Conservation (phyloP, 2,888 invertebrate genomes). For the Cosmia pyralina region DNA sequence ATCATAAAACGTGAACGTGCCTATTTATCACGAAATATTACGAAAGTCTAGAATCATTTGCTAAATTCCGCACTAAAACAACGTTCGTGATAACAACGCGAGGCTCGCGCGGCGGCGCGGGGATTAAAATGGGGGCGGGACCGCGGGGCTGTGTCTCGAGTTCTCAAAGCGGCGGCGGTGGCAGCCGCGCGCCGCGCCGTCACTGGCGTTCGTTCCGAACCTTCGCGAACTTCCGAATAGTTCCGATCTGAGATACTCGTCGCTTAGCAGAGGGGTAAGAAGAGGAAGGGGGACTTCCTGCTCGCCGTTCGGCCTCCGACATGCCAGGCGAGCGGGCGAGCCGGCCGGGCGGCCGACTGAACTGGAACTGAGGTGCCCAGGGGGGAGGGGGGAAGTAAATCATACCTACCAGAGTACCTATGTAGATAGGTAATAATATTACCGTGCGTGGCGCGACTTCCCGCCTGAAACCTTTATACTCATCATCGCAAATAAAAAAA, state of each 20-base stretch:
- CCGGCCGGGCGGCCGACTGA: no score
- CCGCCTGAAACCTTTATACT: background rate
- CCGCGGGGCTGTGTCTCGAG: background rate
- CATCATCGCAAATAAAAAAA: background rate
- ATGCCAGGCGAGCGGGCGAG: background rate
- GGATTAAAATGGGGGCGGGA: background rate
- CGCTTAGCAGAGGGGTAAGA: slow-evolving; percentile 1
- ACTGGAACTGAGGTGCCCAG: background rate
- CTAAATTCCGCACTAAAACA: background rate
- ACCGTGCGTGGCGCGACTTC: no score
- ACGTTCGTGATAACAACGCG: background rate
- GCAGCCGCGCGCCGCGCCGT: background rate
- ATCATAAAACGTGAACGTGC: background rate
- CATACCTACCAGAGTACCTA: background rate
- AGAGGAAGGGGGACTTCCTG: background rate
- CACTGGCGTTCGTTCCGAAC: background rate
- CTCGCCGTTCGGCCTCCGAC: no score
- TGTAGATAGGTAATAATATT: no score
- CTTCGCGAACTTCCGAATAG: background rate
- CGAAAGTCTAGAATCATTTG: background rate
- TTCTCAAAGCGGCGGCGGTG: no score
- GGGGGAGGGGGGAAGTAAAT: background rate
- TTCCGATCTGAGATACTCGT: slow-evolving; percentile 8
- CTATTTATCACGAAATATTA: background rate
- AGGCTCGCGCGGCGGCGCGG: background rate